Evolutionary conservation across 2,888 invertebrate genomes (phyloP).

Genomic region (Caenorhabditis imperialis): DNA sequence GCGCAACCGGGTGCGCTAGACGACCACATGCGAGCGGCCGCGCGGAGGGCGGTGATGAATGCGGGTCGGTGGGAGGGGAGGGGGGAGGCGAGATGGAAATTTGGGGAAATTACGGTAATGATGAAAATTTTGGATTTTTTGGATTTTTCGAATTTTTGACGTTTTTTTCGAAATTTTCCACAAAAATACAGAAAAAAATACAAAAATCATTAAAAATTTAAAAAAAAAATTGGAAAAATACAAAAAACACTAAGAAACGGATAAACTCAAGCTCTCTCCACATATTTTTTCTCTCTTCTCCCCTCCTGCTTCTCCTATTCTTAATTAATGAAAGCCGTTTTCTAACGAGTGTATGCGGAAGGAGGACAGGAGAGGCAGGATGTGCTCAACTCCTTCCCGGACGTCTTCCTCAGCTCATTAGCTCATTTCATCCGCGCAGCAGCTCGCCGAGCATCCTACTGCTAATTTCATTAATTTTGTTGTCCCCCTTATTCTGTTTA

Average conservation of each 20-base stretch:
- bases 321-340: constrained; percentile 54
- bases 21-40: no score
- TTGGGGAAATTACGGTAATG: no score
- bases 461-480: constrained; percentile 58
- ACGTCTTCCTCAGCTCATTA: constrained; percentile 43
- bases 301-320: constrained; percentile 22
- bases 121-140: no score
- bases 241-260: no score
- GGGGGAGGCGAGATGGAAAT: no score
- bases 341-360: constrained; percentile 47
- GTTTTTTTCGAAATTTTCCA: neutral
- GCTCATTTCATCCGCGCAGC: constrained; percentile 56
- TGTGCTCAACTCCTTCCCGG: constrained; percentile 1
- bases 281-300: constrained; percentile 10
- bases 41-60: no score
- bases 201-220: no score
- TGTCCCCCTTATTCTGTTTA: constrained; percentile 13
- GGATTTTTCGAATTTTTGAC: neutral
- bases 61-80: no score
- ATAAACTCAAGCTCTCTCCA: constrained; percentile 10
- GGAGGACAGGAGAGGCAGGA: constrained; percentile 7
- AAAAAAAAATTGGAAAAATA: no score
- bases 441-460: no score
- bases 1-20: no score
- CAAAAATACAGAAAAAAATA: neutral